A percentile compares a stretch with the other conserved stretches of the same genome.
These are phyloP conservation scores for Melanotaenia trifasciata DNA, from an alignment of 2,797 vertebrate species.

Conservation along the genomic window DNA sequence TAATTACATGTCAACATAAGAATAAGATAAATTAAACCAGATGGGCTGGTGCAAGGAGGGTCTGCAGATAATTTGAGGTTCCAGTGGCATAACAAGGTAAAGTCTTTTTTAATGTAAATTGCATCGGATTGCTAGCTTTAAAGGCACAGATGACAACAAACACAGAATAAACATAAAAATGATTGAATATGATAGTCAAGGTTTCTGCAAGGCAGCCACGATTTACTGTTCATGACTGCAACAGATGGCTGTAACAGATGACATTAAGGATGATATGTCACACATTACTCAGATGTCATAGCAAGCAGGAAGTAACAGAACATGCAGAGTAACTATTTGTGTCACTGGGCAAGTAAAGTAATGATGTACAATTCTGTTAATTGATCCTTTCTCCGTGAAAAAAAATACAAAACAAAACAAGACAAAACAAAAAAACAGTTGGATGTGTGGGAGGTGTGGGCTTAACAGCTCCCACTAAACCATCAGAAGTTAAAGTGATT, in stretches of 20 bases:
- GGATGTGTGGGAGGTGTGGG: slow-evolving; percentile 8
- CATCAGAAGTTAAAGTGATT: background rate
- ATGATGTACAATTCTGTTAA: background rate
- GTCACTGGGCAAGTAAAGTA: background rate
- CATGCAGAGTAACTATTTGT: too few species aligned
- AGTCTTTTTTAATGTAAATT: too few species aligned
- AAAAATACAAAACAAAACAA: background rate
- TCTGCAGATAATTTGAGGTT: too few species aligned
- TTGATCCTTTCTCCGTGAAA: background rate
- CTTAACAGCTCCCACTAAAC: background rate
- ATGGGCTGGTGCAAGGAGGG: too few species aligned
- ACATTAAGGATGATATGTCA: background rate
- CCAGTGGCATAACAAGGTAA: too few species aligned
- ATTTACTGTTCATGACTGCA: slow-evolving; percentile 5
- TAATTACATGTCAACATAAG: too few species aligned
- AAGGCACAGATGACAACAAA: too few species aligned
- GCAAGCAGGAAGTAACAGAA: slow-evolving; percentile 5
- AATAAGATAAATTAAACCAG: too few species aligned
- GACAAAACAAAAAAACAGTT: background rate
- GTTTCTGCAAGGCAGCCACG: too few species aligned
- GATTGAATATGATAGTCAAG: too few species aligned
- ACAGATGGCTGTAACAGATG: slow-evolving; percentile 38
- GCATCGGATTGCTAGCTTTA: too few species aligned
- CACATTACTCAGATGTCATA: slow-evolving; percentile 30
- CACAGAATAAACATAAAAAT: too few species aligned